Evolutionary conservation across 2,797 vertebrate species (phyloP), one percentile per base, ranked within the genome.

Genomic region (Hipposideros larvatus): DNA sequence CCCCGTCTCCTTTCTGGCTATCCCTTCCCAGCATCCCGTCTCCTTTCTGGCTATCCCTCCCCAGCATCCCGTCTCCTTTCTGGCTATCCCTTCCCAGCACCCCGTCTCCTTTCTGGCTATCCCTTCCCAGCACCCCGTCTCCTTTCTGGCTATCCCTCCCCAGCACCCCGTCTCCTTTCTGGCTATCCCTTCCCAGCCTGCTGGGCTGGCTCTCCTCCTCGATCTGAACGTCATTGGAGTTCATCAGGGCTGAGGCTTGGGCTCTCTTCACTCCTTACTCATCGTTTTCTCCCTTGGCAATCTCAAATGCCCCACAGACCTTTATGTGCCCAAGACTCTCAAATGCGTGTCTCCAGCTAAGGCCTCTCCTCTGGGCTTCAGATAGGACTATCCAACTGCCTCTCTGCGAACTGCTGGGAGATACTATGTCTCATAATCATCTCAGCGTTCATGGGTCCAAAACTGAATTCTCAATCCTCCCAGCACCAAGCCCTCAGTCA

Each of bases 281-380:
- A 19, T 79, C 74, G 21, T 91, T 55, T 87, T 82, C 63, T 66
- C n/a, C 61, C 55, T 66, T 73, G 55, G 55, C 48, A 24, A 61
- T 75, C 37, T 89, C 79, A 83, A 82, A 90, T 2, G 16, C 15
- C 6, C 41, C 59, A 78, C 14, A 31, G 3, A 31, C 59, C 22
- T 93, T 71, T 51, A 18, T 59, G 11, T 79, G 65, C 83, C 87
- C 83, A 70, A 95, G 84, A 43, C 41, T 68, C 41, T 87, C 16
- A 16, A 61, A 63, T 28, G 16, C 4, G 0, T 2, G 55, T 73
- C 86, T 91, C 75, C 19, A 87, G 70, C 83, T 79, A 73, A 89
- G n/a, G 6, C 1, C 48, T 85, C 57, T 34, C 65, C 78, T 78
- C 87, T 55, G 65, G 4, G 46, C 55, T 96, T 92, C 74, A n/a